These are phyloP conservation scores for Sesamia nonagrioides DNA, from an alignment of 1,140 invertebrate species.

Conservation along the genomic window DNA sequence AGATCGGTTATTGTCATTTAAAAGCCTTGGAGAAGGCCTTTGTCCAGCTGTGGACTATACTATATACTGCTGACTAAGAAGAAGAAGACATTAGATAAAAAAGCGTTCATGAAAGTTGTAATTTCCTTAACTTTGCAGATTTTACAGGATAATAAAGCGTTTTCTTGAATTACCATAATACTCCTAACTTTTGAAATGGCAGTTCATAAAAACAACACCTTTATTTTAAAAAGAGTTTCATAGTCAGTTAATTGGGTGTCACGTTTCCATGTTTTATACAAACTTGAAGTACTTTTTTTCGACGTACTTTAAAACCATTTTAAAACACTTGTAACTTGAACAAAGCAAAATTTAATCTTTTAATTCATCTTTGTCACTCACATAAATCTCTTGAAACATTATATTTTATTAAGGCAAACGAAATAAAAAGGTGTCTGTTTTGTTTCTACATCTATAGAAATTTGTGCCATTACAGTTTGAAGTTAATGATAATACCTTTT, in stretches of 20 bases:
- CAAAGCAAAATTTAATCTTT: slow-evolving; percentile 13
- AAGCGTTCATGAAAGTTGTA: background rate
- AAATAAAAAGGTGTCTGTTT: slow-evolving; percentile 37
- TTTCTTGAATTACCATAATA: slow-evolving; percentile 7
- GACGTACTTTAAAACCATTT: too few species aligned
- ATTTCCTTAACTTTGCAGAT: background rate
- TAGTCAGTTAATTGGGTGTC: background rate
- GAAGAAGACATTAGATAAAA: background rate
- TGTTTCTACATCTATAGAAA: background rate
- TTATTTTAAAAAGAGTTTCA: background rate
- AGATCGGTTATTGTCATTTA: too few species aligned
- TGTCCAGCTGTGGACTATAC: too few species aligned
- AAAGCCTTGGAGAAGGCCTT: too few species aligned
- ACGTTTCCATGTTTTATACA: slow-evolving; percentile 7
- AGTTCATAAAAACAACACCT: background rate
- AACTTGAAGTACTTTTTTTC: background rate
- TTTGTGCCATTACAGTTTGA: background rate
- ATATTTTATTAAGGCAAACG: background rate
- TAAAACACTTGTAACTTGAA: background rate
- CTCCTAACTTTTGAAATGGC: background rate
- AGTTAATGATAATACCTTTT: too few species aligned
- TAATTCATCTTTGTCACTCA: slow-evolving; percentile 32
- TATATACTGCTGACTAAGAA: too few species aligned
- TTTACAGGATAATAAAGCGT: background rate
- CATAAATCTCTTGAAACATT: background rate